Base-by-base conservation (phyloP, 2,888 invertebrate genomes). In the Pseudococcus jackbeardsleyi region DNA sequence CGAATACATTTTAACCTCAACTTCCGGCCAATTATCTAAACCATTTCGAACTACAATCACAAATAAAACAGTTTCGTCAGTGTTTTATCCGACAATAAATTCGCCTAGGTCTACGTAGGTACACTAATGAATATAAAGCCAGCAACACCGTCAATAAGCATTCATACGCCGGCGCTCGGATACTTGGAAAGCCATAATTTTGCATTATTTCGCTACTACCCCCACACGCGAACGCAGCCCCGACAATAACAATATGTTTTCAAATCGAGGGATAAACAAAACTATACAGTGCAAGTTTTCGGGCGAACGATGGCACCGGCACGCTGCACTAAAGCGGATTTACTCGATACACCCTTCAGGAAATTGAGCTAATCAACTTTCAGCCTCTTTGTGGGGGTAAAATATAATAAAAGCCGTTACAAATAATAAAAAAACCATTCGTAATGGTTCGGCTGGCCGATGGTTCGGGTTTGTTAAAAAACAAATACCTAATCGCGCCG, bases 311-410 rank as follows among this genome's bases (percentile, higher is more conserved):
- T 33, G 26, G 26, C 26, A 26, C 42, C 42, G 68, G 26, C 68
- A 46, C 17, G 39, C 9, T 77, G 79, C 79, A 46, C 19, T 46
- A 19, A 82, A 82, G 79, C 79, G 79, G 79, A 82, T 82, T 82
- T 82, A 82, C 79, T 82, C 79, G 79, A 82, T 82, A 82, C 79
- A 82, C 79, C 79, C 79, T 82, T 82, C 79, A 82, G 79, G 79
- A 82, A 82, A 82, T 82, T 46, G 79, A 82, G 79, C 79, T 82
- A 82, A 82, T 82, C 79, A 82, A 82, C 79, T 82, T 82, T 82
- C 79, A 82, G 79, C 79, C 79, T 82, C 46, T 82, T 82, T 39
- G 79, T 46, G 46, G 79, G 79, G 79, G 79, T 82, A 46, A 82
- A 82, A 82, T 46, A 82, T 46, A 82, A 82, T 82, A 82, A 82